Percentiles rank a stretch among this genome's conserved stretches.
Evolutionary conservation across 2,113 vertebrate species (phyloP).

Genomic region (Alethe diademata): DNA sequence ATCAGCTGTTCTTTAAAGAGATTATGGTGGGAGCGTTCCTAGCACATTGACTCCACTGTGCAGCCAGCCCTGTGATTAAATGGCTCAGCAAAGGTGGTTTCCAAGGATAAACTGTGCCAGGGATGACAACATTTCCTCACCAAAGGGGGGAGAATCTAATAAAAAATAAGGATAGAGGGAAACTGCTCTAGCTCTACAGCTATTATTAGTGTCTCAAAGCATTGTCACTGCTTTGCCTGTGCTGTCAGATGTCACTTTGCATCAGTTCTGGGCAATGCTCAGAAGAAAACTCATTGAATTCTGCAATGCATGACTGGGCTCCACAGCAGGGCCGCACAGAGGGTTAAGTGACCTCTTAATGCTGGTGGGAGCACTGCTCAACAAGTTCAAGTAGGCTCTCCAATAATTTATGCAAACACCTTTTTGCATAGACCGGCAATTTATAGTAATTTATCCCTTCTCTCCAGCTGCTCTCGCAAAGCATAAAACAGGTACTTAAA

Average conservation of each 20-base stretch:
- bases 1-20: slow-evolving; percentile 50
- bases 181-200: slow-evolving; percentile 34
- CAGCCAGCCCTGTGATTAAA: slow-evolving; percentile 32
- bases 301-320: slow-evolving; percentile 23
- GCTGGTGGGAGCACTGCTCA: slow-evolving; percentile 30
- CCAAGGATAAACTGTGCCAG: slow-evolving; percentile 51
- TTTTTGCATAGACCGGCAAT: slow-evolving; percentile 29
- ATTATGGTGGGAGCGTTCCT: slow-evolving; percentile 19
- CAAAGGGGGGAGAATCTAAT: slow-evolving; percentile 23
- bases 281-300: slow-evolving; percentile 43
- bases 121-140: slow-evolving; percentile 39
- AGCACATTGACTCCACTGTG: background rate
- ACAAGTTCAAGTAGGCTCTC: slow-evolving; percentile 42
- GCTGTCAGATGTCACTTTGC: slow-evolving; percentile 64
- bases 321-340: background rate
- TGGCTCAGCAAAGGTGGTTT: slow-evolving; percentile 54
- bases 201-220: slow-evolving; percentile 58
- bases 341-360: slow-evolving; percentile 47
- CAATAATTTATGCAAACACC: slow-evolving; percentile 47
- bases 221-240: slow-evolving; percentile 23
- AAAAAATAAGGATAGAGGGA: slow-evolving; percentile 41
- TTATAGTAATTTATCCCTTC: slow-evolving; percentile 17
- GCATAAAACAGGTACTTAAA: background rate
- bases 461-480: background rate
- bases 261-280: slow-evolving; percentile 49